Evolutionary conservation across 2,888 invertebrate species (phyloP).

Genomic region (Monopis laevigella): DNA sequence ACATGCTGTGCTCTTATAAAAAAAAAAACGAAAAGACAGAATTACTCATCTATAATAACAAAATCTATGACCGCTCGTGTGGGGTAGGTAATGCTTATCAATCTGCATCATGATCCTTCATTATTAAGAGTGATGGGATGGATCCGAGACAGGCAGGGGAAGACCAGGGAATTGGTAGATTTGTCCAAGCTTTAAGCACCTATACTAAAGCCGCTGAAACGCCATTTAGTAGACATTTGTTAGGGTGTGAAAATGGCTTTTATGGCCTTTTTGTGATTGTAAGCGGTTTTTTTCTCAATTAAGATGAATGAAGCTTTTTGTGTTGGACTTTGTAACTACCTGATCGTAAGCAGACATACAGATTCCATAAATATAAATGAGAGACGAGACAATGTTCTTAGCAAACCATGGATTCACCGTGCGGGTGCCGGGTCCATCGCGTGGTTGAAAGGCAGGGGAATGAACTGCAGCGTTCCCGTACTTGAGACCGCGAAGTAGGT

Average conservation of each 20-base stretch:
- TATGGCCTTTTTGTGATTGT: constrained; percentile 10
- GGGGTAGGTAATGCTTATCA: constrained; percentile 43
- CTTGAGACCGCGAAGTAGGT: no score
- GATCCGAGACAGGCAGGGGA: constrained; percentile 1
- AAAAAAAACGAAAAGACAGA: no score
- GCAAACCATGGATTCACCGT: no score
- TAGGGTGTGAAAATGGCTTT: constrained; percentile 8
- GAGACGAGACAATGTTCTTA: no score
- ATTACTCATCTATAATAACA: no score
- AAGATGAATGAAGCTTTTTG: neutral
- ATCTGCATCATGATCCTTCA: constrained; percentile 62
- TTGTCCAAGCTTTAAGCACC: constrained; percentile 9
- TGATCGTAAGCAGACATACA: no score
- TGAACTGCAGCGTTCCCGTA: no score
- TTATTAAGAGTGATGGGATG: constrained; percentile 60
- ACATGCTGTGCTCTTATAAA: no score
- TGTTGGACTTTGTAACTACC: no score
- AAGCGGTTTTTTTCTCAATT: neutral
- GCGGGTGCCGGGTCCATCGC: no score
- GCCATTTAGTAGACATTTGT: constrained; percentile 5
- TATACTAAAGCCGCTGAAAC: neutral
- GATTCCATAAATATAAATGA: no score
- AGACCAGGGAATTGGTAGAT: constrained; percentile 4
- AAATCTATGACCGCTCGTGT: constrained; percentile 1
- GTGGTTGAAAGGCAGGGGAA: no score